phyloP scores from a whole-genome alignment of 2,797 vertebrate genomes.

The Tolypeutes matacus region DNA sequence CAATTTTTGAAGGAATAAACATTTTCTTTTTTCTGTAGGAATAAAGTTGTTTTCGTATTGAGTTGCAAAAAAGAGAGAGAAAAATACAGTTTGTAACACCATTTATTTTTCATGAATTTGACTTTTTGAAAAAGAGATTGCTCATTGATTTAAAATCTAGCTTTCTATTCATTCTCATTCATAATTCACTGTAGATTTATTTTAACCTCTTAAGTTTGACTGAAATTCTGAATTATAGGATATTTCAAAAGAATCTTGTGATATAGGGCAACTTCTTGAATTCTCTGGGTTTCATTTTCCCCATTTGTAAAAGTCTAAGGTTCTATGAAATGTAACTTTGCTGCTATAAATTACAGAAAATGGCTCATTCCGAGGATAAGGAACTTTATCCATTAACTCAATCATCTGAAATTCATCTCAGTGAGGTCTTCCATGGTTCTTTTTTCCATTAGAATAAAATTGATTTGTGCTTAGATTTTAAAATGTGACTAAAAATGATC shows the following conservation, averaged over 20 bases:
- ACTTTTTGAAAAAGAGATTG: neutral
- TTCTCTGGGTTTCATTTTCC: neutral
- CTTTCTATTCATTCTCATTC: neutral
- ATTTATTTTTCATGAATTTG: neutral
- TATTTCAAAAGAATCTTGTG: neutral
- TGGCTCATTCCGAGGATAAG: conserved; percentile 26
- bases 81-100: neutral
- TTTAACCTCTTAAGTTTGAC: neutral
- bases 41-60: conserved; percentile 50
- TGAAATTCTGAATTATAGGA: neutral
- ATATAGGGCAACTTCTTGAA: neutral
- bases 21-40: neutral
- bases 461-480: conserved; percentile 29
- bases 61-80: conserved; percentile 9
- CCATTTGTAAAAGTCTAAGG: conserved; percentile 20
- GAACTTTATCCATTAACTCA: neutral
- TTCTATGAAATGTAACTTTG: neutral
- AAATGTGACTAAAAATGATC: conserved; percentile 20
- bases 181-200: neutral
- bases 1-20: neutral
- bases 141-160: conserved; percentile 53
- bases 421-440: neutral
- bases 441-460: conserved; percentile 10
- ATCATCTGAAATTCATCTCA: neutral
- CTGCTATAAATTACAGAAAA: neutral